Percentiles rank a stretch among this genome's conserved stretches.
Evolutionary conservation across 2,888 invertebrate species (phyloP).

Genomic region (Melanargia galathea): DNA sequence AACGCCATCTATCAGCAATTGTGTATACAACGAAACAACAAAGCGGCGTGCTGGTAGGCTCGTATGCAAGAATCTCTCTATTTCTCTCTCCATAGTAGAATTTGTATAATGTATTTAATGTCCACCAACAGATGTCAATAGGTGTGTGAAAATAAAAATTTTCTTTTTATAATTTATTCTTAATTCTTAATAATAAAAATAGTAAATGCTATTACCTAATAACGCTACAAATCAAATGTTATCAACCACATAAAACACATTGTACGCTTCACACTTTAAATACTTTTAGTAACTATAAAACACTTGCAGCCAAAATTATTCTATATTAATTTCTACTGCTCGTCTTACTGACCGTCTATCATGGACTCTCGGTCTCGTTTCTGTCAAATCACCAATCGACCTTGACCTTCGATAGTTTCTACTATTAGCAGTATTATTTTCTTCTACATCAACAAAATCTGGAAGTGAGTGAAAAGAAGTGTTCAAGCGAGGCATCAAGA

Average conservation of each 20-base stretch:
- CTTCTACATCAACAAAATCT: slow-evolving; percentile 69
- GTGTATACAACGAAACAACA: neutral
- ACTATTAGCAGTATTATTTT: slow-evolving; percentile 45
- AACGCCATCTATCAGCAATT: slow-evolving; percentile 18
- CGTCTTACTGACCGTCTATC: slow-evolving; percentile 72
- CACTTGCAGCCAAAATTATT: slow-evolving; percentile 34
- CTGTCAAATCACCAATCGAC: slow-evolving; percentile 74
- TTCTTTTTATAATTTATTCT: neutral
- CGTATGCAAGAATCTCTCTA: neutral
- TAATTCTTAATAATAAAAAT: neutral
- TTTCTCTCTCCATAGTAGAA: too few relatives aligned
- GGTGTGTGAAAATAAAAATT: slow-evolving; percentile 1
- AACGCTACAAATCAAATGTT: neutral
- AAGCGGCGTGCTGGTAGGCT: neutral
- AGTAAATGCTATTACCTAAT: neutral
- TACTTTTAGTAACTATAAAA: neutral
- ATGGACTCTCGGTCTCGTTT: slow-evolving; percentile 57
- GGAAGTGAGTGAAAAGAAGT: slow-evolving; percentile 83
- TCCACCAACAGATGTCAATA: slow-evolving; percentile 12
- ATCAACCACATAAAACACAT: neutral
- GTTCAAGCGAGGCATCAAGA: slow-evolving; percentile 86
- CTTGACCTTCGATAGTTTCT: slow-evolving; percentile 66
- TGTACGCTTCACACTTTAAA: neutral
- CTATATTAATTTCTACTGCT: slow-evolving; percentile 62
- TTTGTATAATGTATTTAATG: neutral